phyloP scores from a whole-genome alignment of 2,797 vertebrate species.

The Platalea minor region DNA sequence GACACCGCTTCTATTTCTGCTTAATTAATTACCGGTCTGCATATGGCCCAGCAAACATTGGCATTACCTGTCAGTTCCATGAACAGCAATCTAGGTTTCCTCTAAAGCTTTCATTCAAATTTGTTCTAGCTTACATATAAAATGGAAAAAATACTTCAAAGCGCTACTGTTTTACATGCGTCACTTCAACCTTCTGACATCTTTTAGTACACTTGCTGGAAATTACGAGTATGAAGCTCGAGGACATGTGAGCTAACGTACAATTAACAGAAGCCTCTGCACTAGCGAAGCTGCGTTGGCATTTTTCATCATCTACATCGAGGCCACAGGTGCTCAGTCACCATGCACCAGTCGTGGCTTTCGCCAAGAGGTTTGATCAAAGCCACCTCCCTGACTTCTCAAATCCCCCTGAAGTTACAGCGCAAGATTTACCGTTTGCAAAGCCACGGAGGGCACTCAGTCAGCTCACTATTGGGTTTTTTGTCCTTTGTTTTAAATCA shows the following conservation, averaged over 20 bases:
- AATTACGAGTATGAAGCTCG: fast-evolving
- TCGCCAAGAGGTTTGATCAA: background rate
- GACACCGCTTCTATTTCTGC: background rate
- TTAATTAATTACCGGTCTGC: background rate
- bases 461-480: fast-evolving
- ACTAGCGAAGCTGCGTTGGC: background rate
- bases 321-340: background rate
- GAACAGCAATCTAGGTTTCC: background rate
- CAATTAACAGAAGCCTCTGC: background rate
- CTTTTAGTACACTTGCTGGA: background rate
- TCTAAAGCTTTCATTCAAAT: background rate
- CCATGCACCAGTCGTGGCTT: fast-evolving
- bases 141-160: background rate
- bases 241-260: background rate
- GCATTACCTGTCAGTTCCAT: background rate
- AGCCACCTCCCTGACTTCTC: background rate
- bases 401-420: background rate
- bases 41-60: background rate
- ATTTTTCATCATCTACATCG: background rate
- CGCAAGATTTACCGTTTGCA: background rate
- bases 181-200: background rate
- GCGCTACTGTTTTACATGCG: background rate
- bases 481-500: background rate
- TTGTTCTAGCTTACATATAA: background rate
- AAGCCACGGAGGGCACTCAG: background rate